phyloP scores from a whole-genome alignment of 2,797 vertebrate genomes.

The Danionella dracula region DNA sequence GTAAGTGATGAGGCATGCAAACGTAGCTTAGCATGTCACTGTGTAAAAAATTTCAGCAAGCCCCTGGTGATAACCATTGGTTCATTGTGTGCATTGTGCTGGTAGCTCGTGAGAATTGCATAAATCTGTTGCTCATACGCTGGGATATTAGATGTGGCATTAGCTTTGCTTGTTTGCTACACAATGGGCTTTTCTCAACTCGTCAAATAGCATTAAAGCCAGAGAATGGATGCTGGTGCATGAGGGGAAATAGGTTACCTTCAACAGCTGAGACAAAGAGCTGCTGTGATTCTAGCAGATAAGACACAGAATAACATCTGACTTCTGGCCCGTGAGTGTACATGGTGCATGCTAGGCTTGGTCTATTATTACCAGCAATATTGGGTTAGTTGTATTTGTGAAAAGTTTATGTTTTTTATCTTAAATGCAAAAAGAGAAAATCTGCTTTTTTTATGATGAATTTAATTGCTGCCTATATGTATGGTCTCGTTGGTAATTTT shows the following conservation, averaged over 20 bases:
- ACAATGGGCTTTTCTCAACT: constrained; percentile 16
- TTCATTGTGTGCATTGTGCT: constrained; percentile 9
- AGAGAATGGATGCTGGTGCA: constrained; percentile 4
- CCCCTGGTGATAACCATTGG: constrained; percentile 12
- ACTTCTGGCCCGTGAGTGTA: constrained; percentile 1
- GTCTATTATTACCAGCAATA: too few relatives aligned
- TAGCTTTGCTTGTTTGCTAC: constrained; percentile 13
- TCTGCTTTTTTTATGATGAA: too few relatives aligned
- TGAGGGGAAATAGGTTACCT: constrained; percentile 27
- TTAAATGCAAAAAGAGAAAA: too few relatives aligned
- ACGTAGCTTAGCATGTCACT: not conserved
- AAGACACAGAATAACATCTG: constrained; percentile 29
- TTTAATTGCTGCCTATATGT: too few relatives aligned
- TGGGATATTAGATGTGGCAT: constrained; percentile 8
- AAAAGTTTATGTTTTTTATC: too few relatives aligned
- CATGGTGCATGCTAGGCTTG: too few relatives aligned
- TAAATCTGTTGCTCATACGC: constrained; percentile 7
- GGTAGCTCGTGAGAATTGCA: constrained; percentile 11
- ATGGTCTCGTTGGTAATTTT: too few relatives aligned
- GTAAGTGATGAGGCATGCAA: constrained; percentile 7
- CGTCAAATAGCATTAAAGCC: constrained; percentile 13
- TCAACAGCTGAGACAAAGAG: constrained; percentile 22
- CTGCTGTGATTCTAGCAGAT: constrained; percentile 19
- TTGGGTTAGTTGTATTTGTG: too few relatives aligned
- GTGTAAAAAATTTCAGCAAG: not conserved